Evolutionary conservation across 2,797 vertebrate species (phyloP).

Genomic region (Typhlichthys eigenmanni): DNA sequence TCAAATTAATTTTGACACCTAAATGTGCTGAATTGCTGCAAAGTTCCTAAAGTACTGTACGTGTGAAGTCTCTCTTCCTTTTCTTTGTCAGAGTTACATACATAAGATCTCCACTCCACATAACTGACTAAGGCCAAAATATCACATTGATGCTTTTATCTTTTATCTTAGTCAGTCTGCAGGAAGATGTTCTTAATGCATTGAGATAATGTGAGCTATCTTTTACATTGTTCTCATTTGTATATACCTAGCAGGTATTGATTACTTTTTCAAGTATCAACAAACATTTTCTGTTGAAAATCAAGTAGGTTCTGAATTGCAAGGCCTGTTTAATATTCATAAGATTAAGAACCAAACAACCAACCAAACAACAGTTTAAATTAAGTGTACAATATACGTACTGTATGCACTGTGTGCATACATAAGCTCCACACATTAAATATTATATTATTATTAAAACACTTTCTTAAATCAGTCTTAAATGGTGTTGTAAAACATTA

Average conservation of each 20-base stretch:
- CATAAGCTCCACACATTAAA: too few species aligned
- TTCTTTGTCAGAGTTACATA: neutral
- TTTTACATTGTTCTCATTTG: slow-evolving; percentile 2
- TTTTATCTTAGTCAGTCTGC: neutral
- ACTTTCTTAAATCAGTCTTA: too few species aligned
- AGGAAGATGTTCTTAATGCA: neutral
- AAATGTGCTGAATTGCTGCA: neutral
- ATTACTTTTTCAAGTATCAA: too few species aligned
- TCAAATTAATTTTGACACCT: neutral
- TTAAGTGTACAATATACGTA: slow-evolving; percentile 10
- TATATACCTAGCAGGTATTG: slow-evolving; percentile 10
- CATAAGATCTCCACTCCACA: neutral
- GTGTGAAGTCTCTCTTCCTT: neutral
- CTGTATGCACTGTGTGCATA: too few species aligned
- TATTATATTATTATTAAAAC: too few species aligned
- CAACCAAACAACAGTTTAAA: too few species aligned
- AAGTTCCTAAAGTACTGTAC: too few species aligned
- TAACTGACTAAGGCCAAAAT: neutral
- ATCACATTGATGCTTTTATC: neutral
- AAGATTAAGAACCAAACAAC: too few species aligned
- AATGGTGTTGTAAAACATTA: too few species aligned
- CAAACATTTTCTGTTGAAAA: too few species aligned
- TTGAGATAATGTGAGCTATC: slow-evolving; percentile 6
- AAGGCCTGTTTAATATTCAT: too few species aligned
- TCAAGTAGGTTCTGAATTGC: too few species aligned